Conservation (phyloP, 2,888 invertebrate genomes). For the Ptychoptera albimana region DNA sequence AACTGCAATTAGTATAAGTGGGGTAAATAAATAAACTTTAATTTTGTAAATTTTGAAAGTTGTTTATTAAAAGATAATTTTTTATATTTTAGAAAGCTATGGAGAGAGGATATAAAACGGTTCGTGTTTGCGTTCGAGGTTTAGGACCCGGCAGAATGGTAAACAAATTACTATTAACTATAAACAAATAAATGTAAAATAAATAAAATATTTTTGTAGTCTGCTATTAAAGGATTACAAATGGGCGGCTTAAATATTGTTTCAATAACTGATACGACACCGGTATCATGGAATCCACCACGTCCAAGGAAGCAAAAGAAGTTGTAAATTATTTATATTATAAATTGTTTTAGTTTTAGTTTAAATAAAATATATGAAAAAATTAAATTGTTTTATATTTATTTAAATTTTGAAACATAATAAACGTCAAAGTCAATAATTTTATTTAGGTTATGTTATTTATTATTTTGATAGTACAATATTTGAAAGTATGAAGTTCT, state of each 20-base stretch:
- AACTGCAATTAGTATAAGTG: constrained; percentile 65
- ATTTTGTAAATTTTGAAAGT: not conserved
- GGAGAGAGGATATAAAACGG: constrained; percentile 53
- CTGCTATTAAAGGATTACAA: constrained; percentile 83
- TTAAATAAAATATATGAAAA: no score
- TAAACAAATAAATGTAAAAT: not conserved
- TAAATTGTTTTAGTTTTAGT: not conserved
- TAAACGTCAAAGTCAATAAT: no score
- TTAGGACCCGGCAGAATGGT: constrained; percentile 86
- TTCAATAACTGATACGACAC: constrained; percentile 85
- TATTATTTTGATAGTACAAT: no score
- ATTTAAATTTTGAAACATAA: no score
- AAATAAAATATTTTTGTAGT: constrained; percentile 37
- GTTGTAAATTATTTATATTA: constrained; percentile 38
- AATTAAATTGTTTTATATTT: no score
- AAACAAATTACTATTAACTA: constrained; percentile 17
- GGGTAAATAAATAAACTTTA: constrained; percentile 35
- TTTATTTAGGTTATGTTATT: no score
- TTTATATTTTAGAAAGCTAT: constrained; percentile 45
- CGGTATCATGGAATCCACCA: constrained; percentile 66
- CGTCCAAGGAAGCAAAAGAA: constrained; percentile 72
- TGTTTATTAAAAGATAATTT: constrained; percentile 3
- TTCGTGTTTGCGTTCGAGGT: constrained; percentile 65
- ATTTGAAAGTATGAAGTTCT: no score
- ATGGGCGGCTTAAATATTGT: constrained; percentile 81